Evolutionary conservation across 2,797 vertebrate genomes (phyloP).

Genomic region (Fistularia tabacaria): DNA sequence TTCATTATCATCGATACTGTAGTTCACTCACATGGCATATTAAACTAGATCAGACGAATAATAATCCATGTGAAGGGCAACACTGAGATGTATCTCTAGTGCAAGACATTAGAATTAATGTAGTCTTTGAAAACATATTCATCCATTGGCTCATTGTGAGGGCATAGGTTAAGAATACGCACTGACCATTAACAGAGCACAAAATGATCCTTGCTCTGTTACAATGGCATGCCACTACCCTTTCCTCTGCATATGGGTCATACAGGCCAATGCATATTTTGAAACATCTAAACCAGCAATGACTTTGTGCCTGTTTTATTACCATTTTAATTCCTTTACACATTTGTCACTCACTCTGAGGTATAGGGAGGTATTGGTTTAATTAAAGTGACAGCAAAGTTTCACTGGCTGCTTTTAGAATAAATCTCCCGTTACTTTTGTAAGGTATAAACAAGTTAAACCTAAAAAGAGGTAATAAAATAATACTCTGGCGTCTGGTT

Average conservation of each 20-base stretch:
- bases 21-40: no score
- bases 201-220: conserved; percentile 51
- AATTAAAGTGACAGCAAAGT: conserved; percentile 47
- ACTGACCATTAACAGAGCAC: conserved; percentile 49
- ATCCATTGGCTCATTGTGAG: no score
- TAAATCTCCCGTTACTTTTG: conserved; percentile 29
- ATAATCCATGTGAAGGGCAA: no score
- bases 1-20: no score
- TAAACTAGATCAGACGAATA: no score
- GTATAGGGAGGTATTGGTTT: conserved; percentile 28
- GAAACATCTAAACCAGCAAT: conserved; percentile 70
- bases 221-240: conserved; percentile 28
- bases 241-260: conserved; percentile 55
- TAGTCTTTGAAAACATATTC: no score
- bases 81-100: no score
- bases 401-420: conserved; percentile 47
- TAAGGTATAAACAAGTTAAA: conserved; percentile 22
- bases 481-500: no score
- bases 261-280: conserved; percentile 68
- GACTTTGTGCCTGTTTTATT: conserved; percentile 72
- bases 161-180: conserved; percentile 35
- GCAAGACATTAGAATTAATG: no score
- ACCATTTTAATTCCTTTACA: conserved; percentile 74
- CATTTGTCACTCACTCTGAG: conserved; percentile 36
- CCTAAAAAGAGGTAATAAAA: no score